Conservation (phyloP, 2,888 invertebrate species). For the Drosophila hamatofila region DNA sequence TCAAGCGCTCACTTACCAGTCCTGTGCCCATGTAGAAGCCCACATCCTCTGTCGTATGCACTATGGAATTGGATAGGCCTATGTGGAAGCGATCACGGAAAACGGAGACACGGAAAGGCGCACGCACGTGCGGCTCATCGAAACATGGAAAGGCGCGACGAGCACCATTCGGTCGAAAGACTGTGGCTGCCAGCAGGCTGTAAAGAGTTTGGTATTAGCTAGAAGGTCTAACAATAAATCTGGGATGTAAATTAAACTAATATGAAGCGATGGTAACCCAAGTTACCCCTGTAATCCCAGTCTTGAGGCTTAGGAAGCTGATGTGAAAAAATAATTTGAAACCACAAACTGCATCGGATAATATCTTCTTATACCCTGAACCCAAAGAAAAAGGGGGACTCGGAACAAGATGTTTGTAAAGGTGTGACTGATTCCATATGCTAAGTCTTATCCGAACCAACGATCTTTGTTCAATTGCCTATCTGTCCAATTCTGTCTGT, state of each 20-base stretch:
- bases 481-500: no score
- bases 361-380: no score
- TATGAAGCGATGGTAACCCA: no score
- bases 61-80: conserved; percentile 91
- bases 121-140: conserved; percentile 92
- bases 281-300: no score
- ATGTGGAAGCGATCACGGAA: conserved; percentile 92
- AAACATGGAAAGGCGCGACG: conserved; percentile 93
- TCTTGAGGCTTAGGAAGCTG: no score
- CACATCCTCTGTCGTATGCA: conserved; percentile 89
- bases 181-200: conserved; percentile 91
- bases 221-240: background rate
- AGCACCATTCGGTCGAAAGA: conserved; percentile 91
- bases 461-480: no score
- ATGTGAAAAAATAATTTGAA: no score
- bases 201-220: background rate
- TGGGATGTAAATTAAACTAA: background rate
- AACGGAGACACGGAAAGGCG: conserved; percentile 91
- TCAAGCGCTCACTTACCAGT: conserved; percentile 87
- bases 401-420: no score
- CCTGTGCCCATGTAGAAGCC: conserved; percentile 93
- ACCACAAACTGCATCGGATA: background rate
- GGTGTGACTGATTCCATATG: no score
- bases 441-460: no score
- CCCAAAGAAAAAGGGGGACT: no score